Conservation (phyloP, 2,797 vertebrate genomes). For the Dendrocincla fuliginosa region DNA sequence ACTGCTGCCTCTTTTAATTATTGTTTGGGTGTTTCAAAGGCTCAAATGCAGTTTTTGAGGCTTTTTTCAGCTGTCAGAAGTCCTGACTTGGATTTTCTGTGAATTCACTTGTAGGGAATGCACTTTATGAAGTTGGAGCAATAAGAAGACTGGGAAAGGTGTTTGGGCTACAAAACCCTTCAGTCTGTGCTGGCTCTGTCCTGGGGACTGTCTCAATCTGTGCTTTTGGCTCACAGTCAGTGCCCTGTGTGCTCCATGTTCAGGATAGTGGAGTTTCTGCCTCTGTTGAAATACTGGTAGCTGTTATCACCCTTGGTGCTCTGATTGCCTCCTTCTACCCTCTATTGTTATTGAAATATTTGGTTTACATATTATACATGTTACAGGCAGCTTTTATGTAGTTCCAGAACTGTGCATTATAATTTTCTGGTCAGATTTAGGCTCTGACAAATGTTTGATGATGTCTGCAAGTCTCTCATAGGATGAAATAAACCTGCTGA, state of each 20-base stretch:
- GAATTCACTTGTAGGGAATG: accelerated
- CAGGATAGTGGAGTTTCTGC: not conserved
- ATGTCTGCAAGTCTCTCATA: not conserved
- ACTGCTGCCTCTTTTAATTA: not conserved
- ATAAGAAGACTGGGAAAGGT: not conserved
- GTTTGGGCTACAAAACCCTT: not conserved
- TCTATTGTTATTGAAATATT: not conserved
- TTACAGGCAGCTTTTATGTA: not conserved
- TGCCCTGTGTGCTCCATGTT: not conserved
- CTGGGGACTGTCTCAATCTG: not conserved
- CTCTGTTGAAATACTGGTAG: not conserved
- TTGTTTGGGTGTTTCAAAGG: not conserved
- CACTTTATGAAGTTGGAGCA: not conserved
- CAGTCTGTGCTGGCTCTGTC: not conserved
- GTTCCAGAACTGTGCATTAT: not conserved
- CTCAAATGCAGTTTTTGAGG: not conserved
- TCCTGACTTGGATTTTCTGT: not conserved
- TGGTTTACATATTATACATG: not conserved
- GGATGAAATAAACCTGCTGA: not conserved
- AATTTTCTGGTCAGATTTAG: not conserved
- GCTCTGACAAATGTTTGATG: not conserved
- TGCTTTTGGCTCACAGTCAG: not conserved
- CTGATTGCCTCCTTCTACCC: not conserved
- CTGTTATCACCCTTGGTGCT: not conserved
- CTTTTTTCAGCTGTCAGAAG: not conserved